A percentile compares a stretch with the other conserved stretches of the same genome.
These are phyloP conservation scores for Halictus quadricinctus DNA, from an alignment of 2,888 invertebrate species.

Conservation along the genomic window DNA sequence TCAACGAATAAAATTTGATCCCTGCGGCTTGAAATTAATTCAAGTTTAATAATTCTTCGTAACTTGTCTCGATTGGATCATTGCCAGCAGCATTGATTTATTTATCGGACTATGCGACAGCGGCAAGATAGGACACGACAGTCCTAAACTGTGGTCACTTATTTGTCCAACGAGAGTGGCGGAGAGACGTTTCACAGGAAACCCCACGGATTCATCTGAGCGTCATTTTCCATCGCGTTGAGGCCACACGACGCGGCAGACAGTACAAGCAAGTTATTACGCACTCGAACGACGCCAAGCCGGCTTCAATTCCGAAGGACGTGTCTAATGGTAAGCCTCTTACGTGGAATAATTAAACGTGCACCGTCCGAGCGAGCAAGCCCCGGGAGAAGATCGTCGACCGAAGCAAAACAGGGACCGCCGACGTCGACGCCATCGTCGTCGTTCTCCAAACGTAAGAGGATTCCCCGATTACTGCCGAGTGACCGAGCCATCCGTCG, in stretches of 20 bases:
- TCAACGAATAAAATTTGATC: background rate
- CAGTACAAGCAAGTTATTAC: slow-evolving; percentile 58
- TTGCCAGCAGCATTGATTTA: background rate
- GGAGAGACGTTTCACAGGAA: background rate
- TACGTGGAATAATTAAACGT: slow-evolving; percentile 67
- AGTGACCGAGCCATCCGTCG: slow-evolving; percentile 50
- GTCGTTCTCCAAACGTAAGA: slow-evolving; percentile 44
- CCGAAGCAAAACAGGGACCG: slow-evolving; percentile 48
- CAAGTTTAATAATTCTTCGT: background rate
- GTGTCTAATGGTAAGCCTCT: slow-evolving; percentile 70
- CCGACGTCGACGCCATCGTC: background rate
- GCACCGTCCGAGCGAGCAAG: slow-evolving; percentile 46
- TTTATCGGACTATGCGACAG: background rate
- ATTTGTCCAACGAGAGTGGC: background rate
- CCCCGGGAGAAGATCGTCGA: slow-evolving; percentile 52
- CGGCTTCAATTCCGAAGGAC: slow-evolving; percentile 63
- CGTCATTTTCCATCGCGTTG: slow-evolving; percentile 30
- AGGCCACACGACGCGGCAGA: slow-evolving; percentile 8
- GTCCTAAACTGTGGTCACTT: background rate
- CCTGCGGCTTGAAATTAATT: background rate
- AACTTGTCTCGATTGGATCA: too few relatives aligned
- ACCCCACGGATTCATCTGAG: background rate
- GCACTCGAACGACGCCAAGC: slow-evolving; percentile 63
- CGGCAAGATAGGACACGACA: background rate
- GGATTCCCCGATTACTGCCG: slow-evolving; percentile 65